phyloP scores from a whole-genome alignment of 2,797 vertebrate species.

The Cryptoprocta ferox region DNA sequence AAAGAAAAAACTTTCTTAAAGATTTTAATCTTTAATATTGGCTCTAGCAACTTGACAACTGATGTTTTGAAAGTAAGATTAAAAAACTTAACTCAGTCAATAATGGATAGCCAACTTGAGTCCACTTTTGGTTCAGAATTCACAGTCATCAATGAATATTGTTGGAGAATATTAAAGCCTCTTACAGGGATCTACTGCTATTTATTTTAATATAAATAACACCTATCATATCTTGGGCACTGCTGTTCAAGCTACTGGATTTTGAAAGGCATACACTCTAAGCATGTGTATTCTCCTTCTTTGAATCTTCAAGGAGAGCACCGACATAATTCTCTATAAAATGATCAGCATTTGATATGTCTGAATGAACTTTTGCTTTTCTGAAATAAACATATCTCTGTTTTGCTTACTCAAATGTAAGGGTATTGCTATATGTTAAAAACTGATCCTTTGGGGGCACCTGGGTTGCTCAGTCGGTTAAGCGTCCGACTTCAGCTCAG shows the following conservation, averaged over 20 bases:
- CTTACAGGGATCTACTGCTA: background rate
- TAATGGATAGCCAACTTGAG: background rate
- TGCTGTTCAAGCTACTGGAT: background rate
- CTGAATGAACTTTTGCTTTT: conserved; percentile 13
- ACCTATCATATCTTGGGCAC: background rate
- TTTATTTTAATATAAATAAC: conserved; percentile 28
- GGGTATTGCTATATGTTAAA: background rate
- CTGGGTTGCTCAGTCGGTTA: no score
- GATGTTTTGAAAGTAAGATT: conserved; percentile 52
- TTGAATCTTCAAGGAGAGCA: background rate
- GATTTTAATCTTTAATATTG: conserved; percentile 29
- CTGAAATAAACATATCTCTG: background rate
- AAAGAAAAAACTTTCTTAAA: conserved; percentile 35
- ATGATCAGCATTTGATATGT: background rate
- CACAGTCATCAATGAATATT: background rate
- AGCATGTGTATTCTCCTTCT: background rate
- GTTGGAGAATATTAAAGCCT: background rate
- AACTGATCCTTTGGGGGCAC: background rate
- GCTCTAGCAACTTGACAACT: conserved; percentile 31
- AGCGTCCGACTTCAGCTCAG: no score
- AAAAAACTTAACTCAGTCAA: background rate
- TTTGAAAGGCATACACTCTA: background rate
- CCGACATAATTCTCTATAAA: background rate
- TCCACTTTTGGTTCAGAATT: conserved; percentile 34
- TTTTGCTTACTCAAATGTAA: conserved; percentile 13